Conservation (phyloP, 1,140 invertebrate species). For the Drosophila sturtevanti region DNA sequence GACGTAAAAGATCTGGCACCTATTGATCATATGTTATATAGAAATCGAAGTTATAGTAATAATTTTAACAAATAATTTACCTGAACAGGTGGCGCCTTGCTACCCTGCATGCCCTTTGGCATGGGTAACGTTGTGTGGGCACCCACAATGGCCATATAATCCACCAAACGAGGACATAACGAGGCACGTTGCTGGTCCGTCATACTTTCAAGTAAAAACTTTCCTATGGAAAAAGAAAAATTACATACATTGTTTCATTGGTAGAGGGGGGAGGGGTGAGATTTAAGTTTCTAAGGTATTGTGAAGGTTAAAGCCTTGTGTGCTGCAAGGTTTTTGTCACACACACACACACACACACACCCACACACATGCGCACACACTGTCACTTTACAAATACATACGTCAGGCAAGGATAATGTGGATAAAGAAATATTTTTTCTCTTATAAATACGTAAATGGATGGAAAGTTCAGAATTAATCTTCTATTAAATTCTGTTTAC, state of each 20-base stretch:
- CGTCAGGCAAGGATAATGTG: background rate
- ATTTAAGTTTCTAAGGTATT: conserved; percentile 5
- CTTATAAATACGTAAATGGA: too few relatives aligned
- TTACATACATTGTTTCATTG: conserved; percentile 17
- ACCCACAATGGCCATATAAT: conserved; percentile 98
- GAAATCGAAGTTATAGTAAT: too few relatives aligned
- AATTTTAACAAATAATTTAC: conserved; percentile 82
- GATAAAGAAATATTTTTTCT: background rate
- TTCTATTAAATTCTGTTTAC: too few relatives aligned
- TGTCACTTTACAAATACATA: background rate
- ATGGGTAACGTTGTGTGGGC: conserved; percentile 89
- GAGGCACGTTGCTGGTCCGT: conserved; percentile 88
- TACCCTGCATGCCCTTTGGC: conserved; percentile 84
- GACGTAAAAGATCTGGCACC: conserved; percentile 94
- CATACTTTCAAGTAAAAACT: conserved; percentile 50
- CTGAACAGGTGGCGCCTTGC: conserved; percentile 88
- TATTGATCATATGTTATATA: conserved; percentile 81
- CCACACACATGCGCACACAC: background rate
- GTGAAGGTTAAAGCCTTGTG: background rate
- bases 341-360: background rate
- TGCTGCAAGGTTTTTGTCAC: background rate
- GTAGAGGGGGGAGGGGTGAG: background rate
- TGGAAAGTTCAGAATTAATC: too few relatives aligned
- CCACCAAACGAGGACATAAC: conserved; percentile 92
- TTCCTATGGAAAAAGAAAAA: background rate